Evolutionary conservation across 2,797 vertebrate genomes (phyloP).

Genomic region (Dendrocincla fuliginosa): DNA sequence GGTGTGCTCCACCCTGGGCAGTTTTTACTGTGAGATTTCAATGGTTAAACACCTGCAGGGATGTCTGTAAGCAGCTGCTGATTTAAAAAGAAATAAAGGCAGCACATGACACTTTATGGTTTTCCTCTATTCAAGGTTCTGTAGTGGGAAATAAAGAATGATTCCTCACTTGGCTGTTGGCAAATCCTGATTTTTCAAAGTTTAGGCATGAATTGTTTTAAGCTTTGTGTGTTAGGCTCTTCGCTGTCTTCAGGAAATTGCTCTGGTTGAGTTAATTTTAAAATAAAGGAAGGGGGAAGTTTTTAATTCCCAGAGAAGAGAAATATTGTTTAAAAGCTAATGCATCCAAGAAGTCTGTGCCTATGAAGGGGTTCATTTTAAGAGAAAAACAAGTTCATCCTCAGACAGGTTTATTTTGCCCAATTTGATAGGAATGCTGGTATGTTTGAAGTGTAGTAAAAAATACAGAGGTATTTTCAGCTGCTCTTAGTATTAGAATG

Average conservation of each 20-base stretch:
- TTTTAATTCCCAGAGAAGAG: not conserved
- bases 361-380: not conserved
- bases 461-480: not conserved
- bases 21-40: not conserved
- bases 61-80: not conserved
- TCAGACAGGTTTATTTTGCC: not conserved
- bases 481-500: not conserved
- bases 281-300: accelerated
- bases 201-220: not conserved
- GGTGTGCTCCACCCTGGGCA: not conserved
- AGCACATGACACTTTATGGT: not conserved
- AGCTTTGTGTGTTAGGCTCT: not conserved
- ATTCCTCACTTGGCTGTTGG: not conserved
- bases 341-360: not conserved
- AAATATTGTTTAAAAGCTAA: not conserved
- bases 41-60: not conserved
- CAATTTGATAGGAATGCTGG: accelerated
- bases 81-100: not conserved
- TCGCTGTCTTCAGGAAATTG: not conserved
- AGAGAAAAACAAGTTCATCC: not conserved
- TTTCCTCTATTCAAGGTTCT: not conserved
- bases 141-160: not conserved
- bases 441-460: not conserved
- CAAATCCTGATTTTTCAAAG: not conserved
- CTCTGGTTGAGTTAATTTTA: not conserved